Base-by-base conservation (phyloP, 2,888 invertebrate species). In the Chrysolina oricalcia region DNA sequence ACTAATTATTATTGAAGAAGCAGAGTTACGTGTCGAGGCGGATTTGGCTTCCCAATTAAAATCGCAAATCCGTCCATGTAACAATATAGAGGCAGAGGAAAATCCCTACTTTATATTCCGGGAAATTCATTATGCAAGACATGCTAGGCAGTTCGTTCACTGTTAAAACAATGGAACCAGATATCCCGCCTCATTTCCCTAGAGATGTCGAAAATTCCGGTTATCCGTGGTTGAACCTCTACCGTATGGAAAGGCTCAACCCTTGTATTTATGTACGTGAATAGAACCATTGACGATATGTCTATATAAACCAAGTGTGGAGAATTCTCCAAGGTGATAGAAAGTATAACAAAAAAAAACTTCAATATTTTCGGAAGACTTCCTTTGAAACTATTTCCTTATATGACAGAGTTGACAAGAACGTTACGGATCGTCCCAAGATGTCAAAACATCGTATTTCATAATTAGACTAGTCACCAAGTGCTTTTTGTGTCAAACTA, bases 51-150 rank as follows among this genome's bases (percentile, higher is more conserved):
- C 5, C 59, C 35, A 27, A 59, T 27, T 59, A 35, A 59, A 59
- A 59, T 35, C 13, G 15, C 15, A 35, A 35, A 59, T 59, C 59
- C 35, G 9, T 35, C 11, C 5, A n/a, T 27, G 56, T 27, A 27
- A 59, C 59, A 10, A 27, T 59, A 59, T 59, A 27, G 15, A 59
- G 35, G 35, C 35, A 27, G 59, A 9, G 59, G 59, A 27, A 27
- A 59, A 59, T 23, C 59, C 59, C 59, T 59, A 59, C 59, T 59
- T 59, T 59, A 59, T 59, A 59, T 59, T 59, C 59, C 59, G 27
- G 59, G 27, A 59, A 59, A 59, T 59, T 59, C 59, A 59, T 59
- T 59, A 59, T 59, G 59, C 59, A 59, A 59, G 59, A 35, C 59
- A 59, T 59, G 59, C 59, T 15, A 27, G 59, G n/a, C 27, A 23